Evolutionary conservation across 1,140 invertebrate species (phyloP).

Genomic region (Panulirus ornatus): DNA sequence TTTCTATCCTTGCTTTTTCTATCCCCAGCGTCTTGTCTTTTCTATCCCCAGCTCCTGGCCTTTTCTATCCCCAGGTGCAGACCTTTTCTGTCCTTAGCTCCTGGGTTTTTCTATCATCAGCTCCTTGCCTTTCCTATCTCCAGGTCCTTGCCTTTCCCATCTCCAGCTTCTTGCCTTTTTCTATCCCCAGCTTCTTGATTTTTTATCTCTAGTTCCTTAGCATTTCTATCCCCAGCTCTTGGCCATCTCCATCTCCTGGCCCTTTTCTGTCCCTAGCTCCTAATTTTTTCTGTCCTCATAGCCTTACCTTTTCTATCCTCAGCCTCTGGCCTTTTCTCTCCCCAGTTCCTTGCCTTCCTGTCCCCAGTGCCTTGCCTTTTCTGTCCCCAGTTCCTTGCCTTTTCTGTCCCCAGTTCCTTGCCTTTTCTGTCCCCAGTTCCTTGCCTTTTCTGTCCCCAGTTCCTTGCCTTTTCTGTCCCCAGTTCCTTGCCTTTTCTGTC

Average conservation of each 20-base stretch:
- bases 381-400: neutral
- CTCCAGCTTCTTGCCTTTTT: too few relatives aligned
- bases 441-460: neutral
- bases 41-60: neutral
- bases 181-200: too few relatives aligned
- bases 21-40: neutral
- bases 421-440: neutral
- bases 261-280: neutral
- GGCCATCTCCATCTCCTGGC: too few relatives aligned
- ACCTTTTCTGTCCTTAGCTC: neutral
- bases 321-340: neutral
- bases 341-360: neutral
- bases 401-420: neutral
- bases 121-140: neutral
- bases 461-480: neutral
- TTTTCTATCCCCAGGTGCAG: neutral
- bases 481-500: too few relatives aligned
- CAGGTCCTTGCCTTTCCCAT: too few relatives aligned
- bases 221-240: too few relatives aligned
- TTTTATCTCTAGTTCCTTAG: too few relatives aligned
- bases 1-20: neutral
- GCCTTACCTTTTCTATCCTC: neutral
- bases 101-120: neutral
- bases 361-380: neutral
- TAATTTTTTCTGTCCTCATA: neutral